Evolutionary conservation across 1,140 invertebrate genomes (phyloP).

Genomic region (Drosophila miranda): DNA sequence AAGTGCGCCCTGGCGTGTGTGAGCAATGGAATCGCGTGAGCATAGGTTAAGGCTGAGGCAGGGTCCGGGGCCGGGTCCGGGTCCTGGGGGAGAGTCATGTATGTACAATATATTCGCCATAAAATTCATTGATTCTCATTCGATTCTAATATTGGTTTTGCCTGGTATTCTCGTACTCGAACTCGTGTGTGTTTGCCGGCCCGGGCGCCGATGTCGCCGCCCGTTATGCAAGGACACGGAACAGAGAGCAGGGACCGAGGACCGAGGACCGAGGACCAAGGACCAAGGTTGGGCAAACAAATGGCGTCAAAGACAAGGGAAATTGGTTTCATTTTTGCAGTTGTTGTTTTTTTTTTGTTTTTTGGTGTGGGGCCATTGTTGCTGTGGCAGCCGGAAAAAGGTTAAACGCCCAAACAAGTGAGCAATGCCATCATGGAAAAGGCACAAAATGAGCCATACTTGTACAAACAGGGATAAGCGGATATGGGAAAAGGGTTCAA

Average conservation of each 20-base stretch:
- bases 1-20: neutral
- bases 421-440: constrained; percentile 73
- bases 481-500: constrained; percentile 33
- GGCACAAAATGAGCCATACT: constrained; percentile 63
- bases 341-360: too few relatives aligned
- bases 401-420: constrained; percentile 74
- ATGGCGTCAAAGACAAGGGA: constrained; percentile 73
- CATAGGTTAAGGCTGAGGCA: constrained; percentile 13
- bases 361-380: constrained; percentile 19
- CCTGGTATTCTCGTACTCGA: constrained; percentile 9
- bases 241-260: constrained; percentile 12
- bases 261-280: neutral
- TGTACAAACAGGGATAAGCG: constrained; percentile 55
- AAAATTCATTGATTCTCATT: constrained; percentile 76
- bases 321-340: constrained; percentile 50
- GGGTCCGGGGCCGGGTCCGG: neutral
- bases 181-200: constrained; percentile 26
- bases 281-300: constrained; percentile 71
- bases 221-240: constrained; percentile 36
- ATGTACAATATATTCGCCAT: constrained; percentile 48
- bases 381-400: constrained; percentile 55
- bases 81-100: constrained; percentile 14
- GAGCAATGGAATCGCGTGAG: constrained; percentile 32
- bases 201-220: constrained; percentile 42
- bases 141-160: constrained; percentile 51